Conservation (phyloP, 2,113 vertebrate genomes). For the Mungos mungo region DNA sequence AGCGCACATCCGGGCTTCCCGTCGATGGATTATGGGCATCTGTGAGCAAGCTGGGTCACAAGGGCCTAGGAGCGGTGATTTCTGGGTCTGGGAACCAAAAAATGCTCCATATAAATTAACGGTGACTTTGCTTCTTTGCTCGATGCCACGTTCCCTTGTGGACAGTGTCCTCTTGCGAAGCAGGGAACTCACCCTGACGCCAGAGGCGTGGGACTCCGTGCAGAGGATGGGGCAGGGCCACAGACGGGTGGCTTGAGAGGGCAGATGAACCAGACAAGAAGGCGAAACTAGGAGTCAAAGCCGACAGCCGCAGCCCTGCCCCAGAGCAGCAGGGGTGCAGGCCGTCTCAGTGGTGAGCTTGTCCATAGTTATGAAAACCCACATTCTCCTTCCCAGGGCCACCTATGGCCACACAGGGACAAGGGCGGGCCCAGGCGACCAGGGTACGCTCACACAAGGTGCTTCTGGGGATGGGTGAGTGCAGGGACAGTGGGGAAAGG, state of each 20-base stretch:
- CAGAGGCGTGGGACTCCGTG: background rate
- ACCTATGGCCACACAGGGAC: background rate
- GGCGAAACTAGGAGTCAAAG: background rate
- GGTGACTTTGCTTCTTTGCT: background rate
- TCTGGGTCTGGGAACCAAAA: background rate
- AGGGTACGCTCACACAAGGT: no score
- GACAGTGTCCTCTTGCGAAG: background rate
- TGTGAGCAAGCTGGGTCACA: background rate
- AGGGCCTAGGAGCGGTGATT: background rate
- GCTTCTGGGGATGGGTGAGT: rapidly evolving
- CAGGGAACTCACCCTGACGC: background rate
- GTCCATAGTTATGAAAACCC: rapidly evolving
- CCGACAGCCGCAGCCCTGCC: background rate
- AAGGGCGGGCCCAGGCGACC: background rate
- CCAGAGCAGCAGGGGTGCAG: rapidly evolving
- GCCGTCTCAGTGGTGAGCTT: rapidly evolving
- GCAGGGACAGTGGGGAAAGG: background rate
- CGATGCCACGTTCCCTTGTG: background rate
- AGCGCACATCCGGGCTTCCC: background rate
- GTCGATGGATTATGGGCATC: background rate
- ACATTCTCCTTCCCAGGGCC: rapidly evolving
- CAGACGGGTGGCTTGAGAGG: background rate
- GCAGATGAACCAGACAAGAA: background rate
- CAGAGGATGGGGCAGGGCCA: background rate
- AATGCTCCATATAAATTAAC: no score